phyloP scores from a whole-genome alignment of 2,888 invertebrate genomes.

The Drosophila subquinaria region DNA sequence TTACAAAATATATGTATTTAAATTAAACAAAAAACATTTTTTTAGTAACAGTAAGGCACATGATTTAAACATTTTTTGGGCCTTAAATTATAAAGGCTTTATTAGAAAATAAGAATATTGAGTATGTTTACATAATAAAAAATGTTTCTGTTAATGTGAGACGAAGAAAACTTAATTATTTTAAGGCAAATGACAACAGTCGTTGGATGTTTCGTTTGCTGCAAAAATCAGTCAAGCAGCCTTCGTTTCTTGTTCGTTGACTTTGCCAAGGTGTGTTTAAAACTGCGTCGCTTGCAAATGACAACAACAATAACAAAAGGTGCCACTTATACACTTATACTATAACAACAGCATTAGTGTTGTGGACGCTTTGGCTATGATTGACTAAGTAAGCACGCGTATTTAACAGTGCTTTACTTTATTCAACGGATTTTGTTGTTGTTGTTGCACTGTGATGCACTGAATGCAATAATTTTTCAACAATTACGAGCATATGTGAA shows the following conservation, averaged over 20 bases:
- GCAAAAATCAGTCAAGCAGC: neutral
- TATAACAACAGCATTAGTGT: slow-evolving; percentile 3
- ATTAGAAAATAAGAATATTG: too few species aligned
- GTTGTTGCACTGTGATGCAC: slow-evolving; percentile 21
- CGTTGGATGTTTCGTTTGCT: slow-evolving; percentile 2
- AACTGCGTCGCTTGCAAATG: slow-evolving; percentile 30
- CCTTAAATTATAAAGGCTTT: too few species aligned
- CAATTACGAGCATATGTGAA: slow-evolving; percentile 47
- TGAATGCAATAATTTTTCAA: slow-evolving; percentile 30
- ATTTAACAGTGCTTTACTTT: slow-evolving; percentile 56
- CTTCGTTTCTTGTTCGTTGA: slow-evolving; percentile 17
- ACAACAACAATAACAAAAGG: slow-evolving; percentile 36
- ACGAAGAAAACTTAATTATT: neutral
- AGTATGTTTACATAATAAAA: neutral
- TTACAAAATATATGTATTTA: too few species aligned
- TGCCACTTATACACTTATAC: slow-evolving; percentile 1
- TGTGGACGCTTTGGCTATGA: slow-evolving; percentile 38
- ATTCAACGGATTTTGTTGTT: slow-evolving; percentile 29
- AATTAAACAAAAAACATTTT: too few species aligned
- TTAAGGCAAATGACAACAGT: neutral
- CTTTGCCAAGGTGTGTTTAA: slow-evolving; percentile 43
- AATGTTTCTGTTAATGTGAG: neutral
- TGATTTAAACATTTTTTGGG: too few species aligned
- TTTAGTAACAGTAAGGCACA: too few species aligned
- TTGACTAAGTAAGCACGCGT: slow-evolving; percentile 42